These are phyloP conservation scores for Tetrax tetrax DNA, from an alignment of 2,113 vertebrate genomes.

Conservation along the genomic window DNA sequence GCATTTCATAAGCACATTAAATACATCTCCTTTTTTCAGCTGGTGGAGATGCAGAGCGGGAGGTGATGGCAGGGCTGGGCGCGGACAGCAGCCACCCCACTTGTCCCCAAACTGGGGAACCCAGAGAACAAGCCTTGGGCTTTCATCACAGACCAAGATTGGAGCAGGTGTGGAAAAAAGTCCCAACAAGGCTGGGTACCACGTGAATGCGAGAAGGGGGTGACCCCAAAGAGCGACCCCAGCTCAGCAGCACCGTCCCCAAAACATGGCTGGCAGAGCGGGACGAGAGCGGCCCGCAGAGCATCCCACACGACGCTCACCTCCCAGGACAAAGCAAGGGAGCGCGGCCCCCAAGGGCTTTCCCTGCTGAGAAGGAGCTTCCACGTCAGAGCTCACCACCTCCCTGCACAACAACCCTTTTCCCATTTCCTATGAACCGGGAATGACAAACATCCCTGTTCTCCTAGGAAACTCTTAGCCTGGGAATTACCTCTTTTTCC, in stretches of 20 bases:
- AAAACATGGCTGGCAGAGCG: too few relatives aligned
- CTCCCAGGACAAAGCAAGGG: background rate
- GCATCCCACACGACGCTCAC: background rate
- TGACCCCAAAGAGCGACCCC: background rate
- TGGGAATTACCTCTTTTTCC: background rate
- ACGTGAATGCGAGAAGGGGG: background rate
- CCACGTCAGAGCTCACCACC: background rate
- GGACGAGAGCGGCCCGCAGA: background rate
- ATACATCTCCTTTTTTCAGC: background rate
- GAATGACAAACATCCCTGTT: background rate
- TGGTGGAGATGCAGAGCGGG: background rate
- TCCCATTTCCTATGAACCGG: background rate
- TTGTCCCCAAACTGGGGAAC: background rate
- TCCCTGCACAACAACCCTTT: background rate
- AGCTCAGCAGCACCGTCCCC: background rate
- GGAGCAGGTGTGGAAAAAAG: background rate
- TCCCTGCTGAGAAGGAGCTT: background rate
- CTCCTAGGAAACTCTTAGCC: background rate
- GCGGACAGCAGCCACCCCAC: background rate
- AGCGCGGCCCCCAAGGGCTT: background rate
- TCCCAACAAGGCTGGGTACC: background rate
- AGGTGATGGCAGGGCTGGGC: background rate
- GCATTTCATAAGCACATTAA: background rate
- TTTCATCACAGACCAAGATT: fast-evolving
- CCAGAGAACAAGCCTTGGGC: background rate